A percentile compares a stretch with the other conserved stretches of the same genome.
phyloP scores from a whole-genome alignment of 1,140 invertebrate genomes.

The Drosophila takahashii region DNA sequence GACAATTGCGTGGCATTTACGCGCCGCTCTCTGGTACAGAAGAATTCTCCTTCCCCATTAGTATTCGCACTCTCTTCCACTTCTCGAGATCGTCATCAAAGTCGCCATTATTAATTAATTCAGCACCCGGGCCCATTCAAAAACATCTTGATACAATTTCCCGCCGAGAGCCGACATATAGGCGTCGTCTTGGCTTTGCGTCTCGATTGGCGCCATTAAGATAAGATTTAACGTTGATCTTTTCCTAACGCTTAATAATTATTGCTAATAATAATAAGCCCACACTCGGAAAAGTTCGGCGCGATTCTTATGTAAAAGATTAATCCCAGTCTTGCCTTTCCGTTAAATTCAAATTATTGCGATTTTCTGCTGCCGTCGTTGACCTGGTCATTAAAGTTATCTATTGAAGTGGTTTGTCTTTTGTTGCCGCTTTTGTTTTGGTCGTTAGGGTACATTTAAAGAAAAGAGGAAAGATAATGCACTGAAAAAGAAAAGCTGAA shows the following conservation, averaged over 20 bases:
- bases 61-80: constrained; percentile 19
- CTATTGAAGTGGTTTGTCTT: constrained; percentile 16
- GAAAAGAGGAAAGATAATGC: background rate
- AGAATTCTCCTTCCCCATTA: constrained; percentile 25
- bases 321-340: constrained; percentile 33
- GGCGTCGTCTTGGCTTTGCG: constrained; percentile 13
- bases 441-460: background rate
- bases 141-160: constrained; percentile 72
- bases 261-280: constrained; percentile 33
- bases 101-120: constrained; percentile 63
- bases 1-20: constrained; percentile 67
- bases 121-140: constrained; percentile 38
- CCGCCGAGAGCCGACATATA: constrained; percentile 27
- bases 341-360: constrained; percentile 75
- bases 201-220: constrained; percentile 45
- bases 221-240: constrained; percentile 34
- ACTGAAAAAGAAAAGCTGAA: too few relatives aligned
- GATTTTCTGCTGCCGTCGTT: constrained; percentile 50
- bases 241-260: constrained; percentile 56
- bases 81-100: constrained; percentile 17
- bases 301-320: constrained; percentile 60
- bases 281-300: constrained; percentile 53
- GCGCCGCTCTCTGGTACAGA: constrained; percentile 10
- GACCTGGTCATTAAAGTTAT: constrained; percentile 49
- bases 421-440: constrained; percentile 24